Evolutionary conservation across 2,113 vertebrate genomes (phyloP), one percentile per base, ranked within the genome.

Genomic region (Oceanites oceanicus): DNA sequence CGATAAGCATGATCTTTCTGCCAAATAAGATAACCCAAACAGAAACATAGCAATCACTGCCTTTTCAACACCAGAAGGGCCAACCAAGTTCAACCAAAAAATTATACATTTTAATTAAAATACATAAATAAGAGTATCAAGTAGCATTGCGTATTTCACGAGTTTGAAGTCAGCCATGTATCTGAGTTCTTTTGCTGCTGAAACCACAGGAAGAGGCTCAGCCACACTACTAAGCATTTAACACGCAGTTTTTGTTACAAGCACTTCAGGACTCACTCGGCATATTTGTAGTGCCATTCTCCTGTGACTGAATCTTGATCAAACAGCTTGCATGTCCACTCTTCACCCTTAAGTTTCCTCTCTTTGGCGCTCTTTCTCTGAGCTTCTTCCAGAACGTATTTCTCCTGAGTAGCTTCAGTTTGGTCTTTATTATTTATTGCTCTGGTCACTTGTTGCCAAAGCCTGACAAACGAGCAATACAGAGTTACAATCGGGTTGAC

Each of bases 381-480:
- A 70, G 98, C 99, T 93, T 99, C 99, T 98, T 99, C 99, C 97
- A 99, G 98, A 91, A 99, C 45, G 36, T 98, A 99, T 96, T 99
- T 99, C 97, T 99, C 99, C 45, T 99, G 99, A 94, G 99, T 99
- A 90, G 99, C 99, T 97, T 99, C 99, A 30, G 98, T 99, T 98
- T 99, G 99, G 97, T 99, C 99, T 98, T 99, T 99, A 97, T 98
- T 99, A 97, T 98, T 99, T 98, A 99, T 99, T 94, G 99, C 99
- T 93, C 98, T 98, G 27, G 99, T 99, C 95, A 99, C 99, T 38
- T 99, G 99, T 86, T 99, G 99, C 99, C 99, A 99, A 95, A 99
- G 98, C 92, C 99, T 99, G 95, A 80, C n/a, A 92, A 77, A 88
- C 9, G 15, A 96, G 53, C 38, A 97, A 87, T 16, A 87, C 1